Conservation (phyloP, 1,140 invertebrate species). For the Bombus balteatus region DNA sequence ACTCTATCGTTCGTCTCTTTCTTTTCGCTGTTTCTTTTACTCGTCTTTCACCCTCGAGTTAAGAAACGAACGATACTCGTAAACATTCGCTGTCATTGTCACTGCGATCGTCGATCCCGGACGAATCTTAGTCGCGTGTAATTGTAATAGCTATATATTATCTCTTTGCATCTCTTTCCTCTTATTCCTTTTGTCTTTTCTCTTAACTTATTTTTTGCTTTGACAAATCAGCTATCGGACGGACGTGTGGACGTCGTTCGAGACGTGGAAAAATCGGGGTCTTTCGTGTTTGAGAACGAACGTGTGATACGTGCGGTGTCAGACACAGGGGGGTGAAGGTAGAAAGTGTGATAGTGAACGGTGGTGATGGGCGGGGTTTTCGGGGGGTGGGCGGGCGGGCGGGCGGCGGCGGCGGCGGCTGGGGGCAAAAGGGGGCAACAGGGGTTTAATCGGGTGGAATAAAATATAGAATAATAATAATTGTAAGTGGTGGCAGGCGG, state of each 20-base stretch:
- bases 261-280: conserved; percentile 21
- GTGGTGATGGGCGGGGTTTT: conserved; percentile 3
- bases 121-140: conserved; percentile 3
- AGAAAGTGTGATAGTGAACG: conserved; percentile 25
- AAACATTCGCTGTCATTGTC: conserved; percentile 65
- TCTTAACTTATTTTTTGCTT: too few relatives aligned
- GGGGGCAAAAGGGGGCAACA: conserved; percentile 27
- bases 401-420: background rate
- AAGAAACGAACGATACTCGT: conserved; percentile 13
- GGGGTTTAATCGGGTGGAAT: conserved; percentile 45
- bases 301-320: conserved; percentile 67
- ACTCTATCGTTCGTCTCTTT: background rate
- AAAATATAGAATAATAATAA: conserved; percentile 67
- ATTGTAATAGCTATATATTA: too few relatives aligned
- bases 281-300: conserved; percentile 59
- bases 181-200: too few relatives aligned
- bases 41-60: background rate
- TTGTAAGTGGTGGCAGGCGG: conserved; percentile 80
- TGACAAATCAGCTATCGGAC: conserved; percentile 16
- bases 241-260: conserved; percentile 19
- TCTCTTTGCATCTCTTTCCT: background rate
- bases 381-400: background rate
- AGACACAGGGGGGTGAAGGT: conserved; percentile 54
- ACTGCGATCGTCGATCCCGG: conserved; percentile 66
- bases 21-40: background rate